A percentile compares a stretch with the other conserved stretches of the same genome.
These are phyloP conservation scores for Odontomyia ornata DNA, from an alignment of 2,888 invertebrate genomes.

Conservation along the genomic window DNA sequence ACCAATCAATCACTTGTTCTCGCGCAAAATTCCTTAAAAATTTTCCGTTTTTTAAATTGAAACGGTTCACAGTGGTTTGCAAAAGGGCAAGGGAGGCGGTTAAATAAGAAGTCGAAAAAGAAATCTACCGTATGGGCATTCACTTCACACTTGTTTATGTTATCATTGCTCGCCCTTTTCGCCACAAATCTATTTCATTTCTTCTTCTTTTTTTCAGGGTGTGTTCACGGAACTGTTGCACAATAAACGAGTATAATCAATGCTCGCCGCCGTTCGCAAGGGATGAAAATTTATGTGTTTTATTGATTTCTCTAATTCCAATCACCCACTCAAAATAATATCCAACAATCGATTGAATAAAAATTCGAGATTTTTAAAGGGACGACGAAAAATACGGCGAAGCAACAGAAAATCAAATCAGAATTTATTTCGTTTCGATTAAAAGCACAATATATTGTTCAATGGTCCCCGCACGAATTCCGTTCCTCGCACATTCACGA, in stretches of 20 bases:
- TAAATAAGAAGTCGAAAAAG: neutral
- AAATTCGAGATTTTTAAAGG: neutral
- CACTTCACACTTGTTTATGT: conserved; percentile 7
- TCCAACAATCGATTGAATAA: neutral
- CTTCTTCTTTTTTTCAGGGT: conserved; percentile 34
- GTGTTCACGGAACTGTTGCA: conserved; percentile 33
- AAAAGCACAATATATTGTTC: conserved; percentile 2
- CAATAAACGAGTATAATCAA: conserved; percentile 7
- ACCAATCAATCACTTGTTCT: too few species aligned
- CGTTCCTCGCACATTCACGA: neutral
- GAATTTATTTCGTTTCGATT: neutral
- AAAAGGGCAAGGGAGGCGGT: too few species aligned
- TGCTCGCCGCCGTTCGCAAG: neutral
- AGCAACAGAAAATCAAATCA: neutral
- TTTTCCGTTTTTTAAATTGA: too few species aligned
- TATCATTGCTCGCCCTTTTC: neutral
- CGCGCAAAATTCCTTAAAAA: too few species aligned
- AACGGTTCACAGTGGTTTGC: too few species aligned
- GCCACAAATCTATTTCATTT: neutral
- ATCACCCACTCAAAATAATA: neutral
- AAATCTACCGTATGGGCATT: neutral
- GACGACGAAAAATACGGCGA: too few species aligned
- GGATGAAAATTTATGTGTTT: neutral
- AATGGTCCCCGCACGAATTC: neutral
- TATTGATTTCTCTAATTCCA: conserved; percentile 9